Base-by-base conservation (phyloP, 30 jellyfish, hydroid and myxozoan genomes). In the Mastigias papua region DNA sequence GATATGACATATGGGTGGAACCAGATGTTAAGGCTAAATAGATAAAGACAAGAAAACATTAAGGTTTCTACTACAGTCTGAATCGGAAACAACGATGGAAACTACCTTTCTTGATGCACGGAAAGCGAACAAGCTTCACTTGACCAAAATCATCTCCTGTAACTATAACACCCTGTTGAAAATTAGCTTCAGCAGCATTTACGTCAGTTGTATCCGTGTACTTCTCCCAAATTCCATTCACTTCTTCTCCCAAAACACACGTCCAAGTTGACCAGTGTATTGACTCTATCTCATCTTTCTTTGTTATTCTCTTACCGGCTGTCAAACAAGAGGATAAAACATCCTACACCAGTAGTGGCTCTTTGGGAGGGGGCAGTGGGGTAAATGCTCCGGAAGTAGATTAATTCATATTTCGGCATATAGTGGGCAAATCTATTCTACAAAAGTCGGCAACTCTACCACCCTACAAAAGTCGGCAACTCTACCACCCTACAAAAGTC, bases 201-300 rank as follows among this genome's bases (percentile, higher is more conserved):
- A 93, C 91, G 74, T 93, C 98, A 0, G 97, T 88, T 33, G 98
- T 93, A 86, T 86, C 97, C 7, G 97, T 81, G 76, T 78, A 93
- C 60, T 93, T 93, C 71, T 88, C 98, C 98, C 98, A 93, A 48
- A 93, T 93, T 34, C 98, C 98, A 76, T 93, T 88, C 78, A 93
- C 98, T 68, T 93, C 98, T 6, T 89, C 91, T 20, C 98, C 98
- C 23, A 93, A 69, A 19, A 93, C 97, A 67, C 91, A 93, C 26
- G 98, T 93, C 98, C 98, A 93, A 0, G 97, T 71, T 30, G 93
- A 64, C 98, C 98, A 93, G 70, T 93, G 95, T 21, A 93, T 93
- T 11, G 95, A 54, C 23, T 93, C 98, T 34, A 93, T 81, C 65
- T 93, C 98, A 20, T 93, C 97, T 62, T 77, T 73, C 42, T 85